Evolutionary conservation across 2,113 vertebrate genomes (phyloP), one percentile per base, ranked within the genome.

Genomic region (Hoplias malabaricus): DNA sequence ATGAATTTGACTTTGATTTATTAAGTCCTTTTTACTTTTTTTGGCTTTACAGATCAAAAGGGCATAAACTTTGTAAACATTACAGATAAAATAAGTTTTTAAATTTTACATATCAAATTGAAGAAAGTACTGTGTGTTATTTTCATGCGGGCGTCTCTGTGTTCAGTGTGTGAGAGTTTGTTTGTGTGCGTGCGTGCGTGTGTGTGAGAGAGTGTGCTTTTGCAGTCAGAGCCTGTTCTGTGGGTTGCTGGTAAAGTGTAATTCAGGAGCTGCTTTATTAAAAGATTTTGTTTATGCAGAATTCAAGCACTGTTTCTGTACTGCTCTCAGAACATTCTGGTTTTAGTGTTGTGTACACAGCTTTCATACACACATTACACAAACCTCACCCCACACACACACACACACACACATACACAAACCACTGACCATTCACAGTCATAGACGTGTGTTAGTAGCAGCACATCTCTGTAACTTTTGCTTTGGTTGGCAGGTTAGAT

Each of bases 271-370:
- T 31, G 69, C 73, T 68, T 73, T 80, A 80, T 77, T 83, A 77
- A 83, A 83, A 80, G 77, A 65, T 42, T 77, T 73, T 80, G 77
- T 83, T 80, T 80, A 80, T 56, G 69, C 27, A 46, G 63, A 43
- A 50, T 72, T 76, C 53, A 61, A 63, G 76, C 61, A 40, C 53
- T 40, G 42, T 67, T 79, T 67, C 67, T 48, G 14, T 43, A 53
- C 54, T 68, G 42, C 72, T 75, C 63, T 46, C 31, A 42, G 38
- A 72, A 76, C 68, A 62, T 79, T 79, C 74, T 76, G 53, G 59
- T 67, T 76, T 65, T n/a, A 33, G 48, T 67, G 81, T 75, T 57
- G 59, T 29, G 71, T 69, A 34, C 42, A 62, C 21, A 68, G 68
- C 42, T 61, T 72, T 36, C 34, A 53, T 63, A 72, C 54, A 72